A percentile compares a stretch with the other conserved stretches of the same genome.
phyloP scores from a whole-genome alignment of 2,797 vertebrate genomes.

The Enoplosus armatus region DNA sequence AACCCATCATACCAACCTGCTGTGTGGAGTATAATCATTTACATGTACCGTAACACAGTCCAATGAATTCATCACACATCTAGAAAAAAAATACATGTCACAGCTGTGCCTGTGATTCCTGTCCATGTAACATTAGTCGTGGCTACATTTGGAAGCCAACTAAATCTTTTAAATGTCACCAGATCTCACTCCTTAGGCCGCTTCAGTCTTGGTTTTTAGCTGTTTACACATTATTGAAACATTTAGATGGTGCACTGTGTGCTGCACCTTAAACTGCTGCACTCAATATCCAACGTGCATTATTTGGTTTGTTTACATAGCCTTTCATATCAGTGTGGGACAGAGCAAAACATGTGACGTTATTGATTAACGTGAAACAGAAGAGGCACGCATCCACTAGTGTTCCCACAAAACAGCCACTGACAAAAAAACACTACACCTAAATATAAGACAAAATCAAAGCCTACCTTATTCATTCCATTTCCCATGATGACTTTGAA shows the following conservation, averaged over 20 bases:
- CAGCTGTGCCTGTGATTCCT: neutral
- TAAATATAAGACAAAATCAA: neutral
- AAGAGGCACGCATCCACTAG: neutral
- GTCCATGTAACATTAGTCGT: neutral
- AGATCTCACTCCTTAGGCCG: neutral
- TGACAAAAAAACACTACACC: neutral
- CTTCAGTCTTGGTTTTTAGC: neutral
- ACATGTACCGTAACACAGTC: neutral
- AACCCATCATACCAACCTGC: neutral
- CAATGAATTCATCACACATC: neutral
- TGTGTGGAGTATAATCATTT: neutral
- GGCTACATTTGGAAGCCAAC: neutral
- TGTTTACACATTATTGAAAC: neutral
- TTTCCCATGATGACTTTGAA: conserved; percentile 86
- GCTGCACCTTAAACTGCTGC: neutral
- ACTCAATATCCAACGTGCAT: neutral
- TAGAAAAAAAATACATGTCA: too few relatives aligned
- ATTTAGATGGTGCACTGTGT: neutral
- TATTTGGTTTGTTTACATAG: neutral
- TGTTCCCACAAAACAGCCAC: neutral
- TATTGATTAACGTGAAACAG: neutral
- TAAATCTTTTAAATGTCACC: neutral
- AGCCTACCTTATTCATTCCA: conserved; percentile 92
- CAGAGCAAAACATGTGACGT: conserved; percentile 25
- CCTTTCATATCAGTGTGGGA: neutral